Percentiles rank a stretch among this genome's conserved stretches.
Conservation (phyloP, 2,113 vertebrate genomes). For the Chrysemys picta region DNA sequence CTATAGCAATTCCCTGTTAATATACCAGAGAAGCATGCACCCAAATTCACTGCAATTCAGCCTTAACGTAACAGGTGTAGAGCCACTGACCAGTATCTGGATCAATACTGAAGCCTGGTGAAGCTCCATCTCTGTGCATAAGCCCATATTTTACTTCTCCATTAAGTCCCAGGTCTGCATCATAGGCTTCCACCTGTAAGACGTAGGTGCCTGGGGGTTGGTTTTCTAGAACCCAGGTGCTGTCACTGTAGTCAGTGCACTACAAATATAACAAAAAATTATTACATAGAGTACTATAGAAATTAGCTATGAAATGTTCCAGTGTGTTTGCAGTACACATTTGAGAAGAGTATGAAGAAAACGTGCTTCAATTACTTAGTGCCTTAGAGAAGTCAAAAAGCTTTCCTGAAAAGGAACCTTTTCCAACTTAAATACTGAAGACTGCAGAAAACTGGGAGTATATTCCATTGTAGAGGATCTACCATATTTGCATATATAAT, state of each 20-base stretch:
- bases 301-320: not conserved
- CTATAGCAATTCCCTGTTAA: not conserved
- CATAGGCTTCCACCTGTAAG: conserved; percentile 83
- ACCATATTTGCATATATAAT: not conserved
- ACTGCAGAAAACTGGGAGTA: not conserved
- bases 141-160: conserved; percentile 90
- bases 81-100: conserved; percentile 82
- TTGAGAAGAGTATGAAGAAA: conserved; percentile 11
- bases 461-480: not conserved
- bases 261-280: conserved; percentile 65
- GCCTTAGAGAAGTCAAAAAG: not conserved
- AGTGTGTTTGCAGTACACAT: not conserved
- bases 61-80: not conserved
- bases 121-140: conserved; percentile 86
- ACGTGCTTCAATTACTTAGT: not conserved
- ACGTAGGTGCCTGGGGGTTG: conserved; percentile 85
- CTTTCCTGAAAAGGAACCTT: not conserved
- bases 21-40: not conserved
- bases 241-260: conserved; percentile 88
- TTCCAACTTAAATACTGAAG: not conserved
- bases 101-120: conserved; percentile 85
- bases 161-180: conserved; percentile 88
- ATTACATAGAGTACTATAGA: not conserved
- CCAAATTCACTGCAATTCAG: not conserved
- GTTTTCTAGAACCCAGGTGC: conserved; percentile 87